phyloP scores from a whole-genome alignment of 37 sponge, comb jelly and placozoan genomes.

The Crambe crambe region DNA sequence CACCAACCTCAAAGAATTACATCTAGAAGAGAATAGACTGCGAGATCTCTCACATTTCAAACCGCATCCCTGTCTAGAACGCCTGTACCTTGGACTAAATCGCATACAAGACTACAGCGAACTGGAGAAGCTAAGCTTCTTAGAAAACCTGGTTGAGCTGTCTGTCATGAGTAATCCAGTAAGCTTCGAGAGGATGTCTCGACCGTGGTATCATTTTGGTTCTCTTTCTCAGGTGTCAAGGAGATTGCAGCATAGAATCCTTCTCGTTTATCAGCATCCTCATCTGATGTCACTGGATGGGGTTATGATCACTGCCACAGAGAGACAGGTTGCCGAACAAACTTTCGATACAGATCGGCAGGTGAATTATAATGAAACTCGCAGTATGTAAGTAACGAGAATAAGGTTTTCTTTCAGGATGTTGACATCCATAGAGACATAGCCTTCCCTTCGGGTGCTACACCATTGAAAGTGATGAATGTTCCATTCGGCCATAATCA shows the following conservation, averaged over 20 bases:
- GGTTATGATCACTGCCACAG: slow-evolving; percentile 54
- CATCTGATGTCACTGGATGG: slow-evolving; percentile 73
- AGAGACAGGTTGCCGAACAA: slow-evolving; percentile 18
- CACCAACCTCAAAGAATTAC: slow-evolving; percentile 66
- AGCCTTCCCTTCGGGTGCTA: not conserved
- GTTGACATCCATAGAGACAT: not conserved
- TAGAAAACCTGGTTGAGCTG: slow-evolving; percentile 75
- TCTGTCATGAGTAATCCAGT: slow-evolving; percentile 90
- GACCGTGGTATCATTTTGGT: not conserved
- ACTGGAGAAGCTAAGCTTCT: slow-evolving; percentile 75
- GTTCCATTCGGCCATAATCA: slow-evolving; percentile 10
- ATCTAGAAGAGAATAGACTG: slow-evolving; percentile 93
- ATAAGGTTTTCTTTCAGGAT: not conserved
- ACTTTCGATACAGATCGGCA: not conserved
- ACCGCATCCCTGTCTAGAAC: slow-evolving; percentile 52
- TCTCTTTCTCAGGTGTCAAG: slow-evolving; percentile 46
- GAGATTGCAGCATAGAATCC: slow-evolving; percentile 63
- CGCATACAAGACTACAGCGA: slow-evolving; percentile 85
- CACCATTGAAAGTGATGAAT: slow-evolving; percentile 29
- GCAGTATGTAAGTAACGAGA: no score
- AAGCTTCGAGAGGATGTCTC: not conserved
- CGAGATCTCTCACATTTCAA: slow-evolving; percentile 74
- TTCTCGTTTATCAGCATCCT: slow-evolving; percentile 53
- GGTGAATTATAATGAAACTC: no score
- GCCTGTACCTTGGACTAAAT: slow-evolving; percentile 92